These are phyloP conservation scores for Drosophila nebulosa DNA, from an alignment of 1,140 invertebrate genomes.

Conservation along the genomic window DNA sequence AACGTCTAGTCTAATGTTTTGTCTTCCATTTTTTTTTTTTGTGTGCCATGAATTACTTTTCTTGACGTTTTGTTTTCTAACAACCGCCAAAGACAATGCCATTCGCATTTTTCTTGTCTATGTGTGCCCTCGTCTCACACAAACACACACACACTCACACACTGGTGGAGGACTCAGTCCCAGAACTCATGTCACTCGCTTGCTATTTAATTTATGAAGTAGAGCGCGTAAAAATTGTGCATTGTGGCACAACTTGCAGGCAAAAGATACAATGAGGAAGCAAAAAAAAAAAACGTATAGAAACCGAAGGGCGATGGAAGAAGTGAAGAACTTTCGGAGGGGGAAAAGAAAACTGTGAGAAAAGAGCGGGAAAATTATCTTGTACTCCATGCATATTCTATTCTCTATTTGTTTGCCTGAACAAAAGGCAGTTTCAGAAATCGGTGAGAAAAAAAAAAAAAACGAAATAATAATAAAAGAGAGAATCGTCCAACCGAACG, in stretches of 20 bases:
- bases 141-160: conserved; percentile 7
- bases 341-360: conserved; percentile 9
- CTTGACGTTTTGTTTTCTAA: conserved; percentile 73
- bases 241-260: conserved; percentile 52
- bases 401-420: conserved; percentile 37
- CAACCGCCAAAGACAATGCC: conserved; percentile 69
- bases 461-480: background rate
- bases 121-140: conserved; percentile 1
- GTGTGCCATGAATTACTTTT: conserved; percentile 74
- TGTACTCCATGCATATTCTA: conserved; percentile 51
- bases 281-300: background rate
- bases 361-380: conserved; percentile 45
- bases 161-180: background rate
- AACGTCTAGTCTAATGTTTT: conserved; percentile 35
- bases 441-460: conserved; percentile 23
- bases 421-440: conserved; percentile 73
- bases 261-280: conserved; percentile 31
- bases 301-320: background rate
- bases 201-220: conserved; percentile 79
- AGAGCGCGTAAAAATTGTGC: conserved; percentile 77
- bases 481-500: background rate
- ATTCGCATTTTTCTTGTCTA: background rate
- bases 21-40: conserved; percentile 25
- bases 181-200: conserved; percentile 37
- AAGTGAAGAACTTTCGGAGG: background rate